Base-by-base conservation (phyloP, 2,113 vertebrate species). In the Nicator chloris region DNA sequence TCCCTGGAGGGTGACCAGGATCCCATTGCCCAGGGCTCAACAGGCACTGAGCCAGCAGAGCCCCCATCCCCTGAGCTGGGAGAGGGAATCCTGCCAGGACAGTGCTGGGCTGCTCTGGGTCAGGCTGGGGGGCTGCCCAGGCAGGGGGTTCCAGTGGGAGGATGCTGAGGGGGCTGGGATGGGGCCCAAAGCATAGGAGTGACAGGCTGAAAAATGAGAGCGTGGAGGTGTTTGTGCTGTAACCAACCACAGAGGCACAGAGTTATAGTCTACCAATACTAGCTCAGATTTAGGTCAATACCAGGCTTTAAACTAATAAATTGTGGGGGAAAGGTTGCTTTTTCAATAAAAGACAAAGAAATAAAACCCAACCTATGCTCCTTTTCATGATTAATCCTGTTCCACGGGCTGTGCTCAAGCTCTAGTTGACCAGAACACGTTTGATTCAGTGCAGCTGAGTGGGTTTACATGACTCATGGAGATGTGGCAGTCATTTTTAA, bases 271-370 rank as follows among this genome's bases (percentile, higher is more conserved):
- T 76, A 80, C 49, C 63, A 47, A 76, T 84, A 87, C 70, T 60
- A 20, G 60, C 63, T 83, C 71, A 83, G 91, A 86, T 80, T 69
- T 56, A 94, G 94, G 90, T 91, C 93, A 92, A 76, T 76, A 91
- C 6, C 53, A 44, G 76, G 59, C 78, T 86, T 92, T 69, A 80
- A 95, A 83, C 49, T 39, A 88, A 88, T 86, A 94, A 91, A 86
- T 72, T 76, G 23, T 68, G 35, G 39, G 66, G 37, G 63, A 86
- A 78, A 76, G 61, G 59, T 72, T 76, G 61, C 44, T 91, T 83
- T 86, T 88, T 30, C 86, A 86, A 80, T 94, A 91, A 91, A 85
- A 82, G 71, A 26, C 71, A 92, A 72, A 86, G 90, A 71, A 91
- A 72, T 91, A 91, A 88, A 86, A 14, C 18, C 49, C 49, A 91